Base-by-base conservation (phyloP, 2,797 vertebrate species). In the Cyprinodon diabolis region DNA sequence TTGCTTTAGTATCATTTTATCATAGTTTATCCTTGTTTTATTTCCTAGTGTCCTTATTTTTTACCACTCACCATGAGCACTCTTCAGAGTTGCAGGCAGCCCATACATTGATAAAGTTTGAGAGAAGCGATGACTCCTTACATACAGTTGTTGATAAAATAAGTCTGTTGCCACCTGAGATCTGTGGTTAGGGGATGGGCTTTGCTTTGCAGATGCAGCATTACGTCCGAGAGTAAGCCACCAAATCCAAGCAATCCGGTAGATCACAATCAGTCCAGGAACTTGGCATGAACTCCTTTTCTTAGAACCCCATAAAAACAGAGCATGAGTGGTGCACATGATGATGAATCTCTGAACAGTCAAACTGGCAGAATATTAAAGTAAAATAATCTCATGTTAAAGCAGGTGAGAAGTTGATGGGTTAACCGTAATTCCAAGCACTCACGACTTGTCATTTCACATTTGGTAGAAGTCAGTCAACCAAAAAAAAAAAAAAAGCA, bases 201-300 rank as follows among this genome's bases (percentile, higher is more conserved):
- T 66, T 11, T 66, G 62, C n/a, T 66, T 23, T 66, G 62, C 48
- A 45, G 78, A 66, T 1, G 45, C 66, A 43, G 76, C 68, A 4
- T 75, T 23, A 37, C 72, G 83, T 43, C 82, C 84, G 68, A 87
- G 73, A 78, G 78, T 68, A 13, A 89, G 76, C 76, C 84, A 86
- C 1, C 81, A 76, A 17, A 81, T 58, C 78, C 87, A 89, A 67
- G 77, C 73, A 5, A 58, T 71, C 30, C 55, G 82, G 68, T 47
- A 81, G 66, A 78, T 66, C 17, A 58, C 54, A 9, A 23, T 5
- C 47, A 80, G 63, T 37, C 68, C 75, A 11, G 68, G 68, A 15
- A 58, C 47, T 21, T 55, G 78, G 58, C 62, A 30, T 45, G 66
- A 47, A 11, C 15, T 54, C 23, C 56, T 54, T 66, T 77, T 84